Evolutionary conservation across 2,113 vertebrate species (phyloP).

Genomic region (Cervus canadensis): DNA sequence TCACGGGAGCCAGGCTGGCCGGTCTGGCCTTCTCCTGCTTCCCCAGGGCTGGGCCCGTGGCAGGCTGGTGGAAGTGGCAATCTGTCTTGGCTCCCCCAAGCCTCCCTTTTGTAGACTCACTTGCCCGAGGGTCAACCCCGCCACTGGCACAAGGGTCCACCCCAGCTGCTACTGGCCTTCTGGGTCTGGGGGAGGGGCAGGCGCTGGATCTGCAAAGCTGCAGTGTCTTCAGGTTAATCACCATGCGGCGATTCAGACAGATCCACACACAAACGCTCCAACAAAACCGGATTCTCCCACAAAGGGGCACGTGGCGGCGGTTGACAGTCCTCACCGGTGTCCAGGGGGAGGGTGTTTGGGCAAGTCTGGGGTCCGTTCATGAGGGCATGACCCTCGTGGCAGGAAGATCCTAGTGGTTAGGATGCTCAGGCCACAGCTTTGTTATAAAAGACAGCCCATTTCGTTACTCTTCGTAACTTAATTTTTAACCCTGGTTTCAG

Average conservation of each 20-base stretch:
- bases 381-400: accelerated
- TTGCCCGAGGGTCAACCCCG: not conserved
- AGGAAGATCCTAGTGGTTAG: accelerated
- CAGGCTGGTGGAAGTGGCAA: accelerated
- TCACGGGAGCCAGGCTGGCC: accelerated
- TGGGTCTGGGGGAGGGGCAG: not conserved
- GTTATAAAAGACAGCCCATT: not conserved
- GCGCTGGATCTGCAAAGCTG: accelerated
- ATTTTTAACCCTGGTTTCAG: not conserved
- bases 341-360: accelerated
- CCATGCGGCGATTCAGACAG: accelerated
- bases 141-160: not conserved
- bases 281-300: not conserved
- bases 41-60: accelerated
- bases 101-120: not conserved
- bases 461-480: not conserved
- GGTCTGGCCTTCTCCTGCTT: accelerated
- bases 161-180: accelerated
- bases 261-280: accelerated
- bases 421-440: not conserved
- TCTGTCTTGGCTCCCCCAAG: no score
- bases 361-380: not conserved
- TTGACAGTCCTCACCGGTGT: accelerated
- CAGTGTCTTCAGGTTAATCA: accelerated
- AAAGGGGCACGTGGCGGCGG: accelerated